Evolutionary conservation across 2,888 invertebrate genomes (phyloP).

Genomic region (Campoplex nolae): DNA sequence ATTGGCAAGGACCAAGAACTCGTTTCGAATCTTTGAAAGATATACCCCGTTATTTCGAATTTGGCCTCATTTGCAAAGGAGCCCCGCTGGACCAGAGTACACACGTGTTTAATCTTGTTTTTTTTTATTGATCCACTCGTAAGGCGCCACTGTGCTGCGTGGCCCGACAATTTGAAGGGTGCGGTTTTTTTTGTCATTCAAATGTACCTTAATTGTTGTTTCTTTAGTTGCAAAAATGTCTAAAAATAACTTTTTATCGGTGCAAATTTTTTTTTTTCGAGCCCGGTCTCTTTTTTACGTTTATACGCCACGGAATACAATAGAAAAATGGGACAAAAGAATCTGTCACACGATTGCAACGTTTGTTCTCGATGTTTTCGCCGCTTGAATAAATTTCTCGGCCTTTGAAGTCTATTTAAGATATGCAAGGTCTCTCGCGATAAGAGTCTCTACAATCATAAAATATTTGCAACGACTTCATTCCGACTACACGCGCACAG

Average conservation of each 20-base stretch:
- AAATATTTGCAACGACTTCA: neutral
- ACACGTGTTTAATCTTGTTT: slow-evolving; percentile 28
- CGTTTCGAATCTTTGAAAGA: slow-evolving; percentile 1
- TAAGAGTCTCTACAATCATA: slow-evolving; percentile 39
- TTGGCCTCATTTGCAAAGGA: neutral
- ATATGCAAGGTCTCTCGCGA: slow-evolving; percentile 52
- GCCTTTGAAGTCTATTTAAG: slow-evolving; percentile 28
- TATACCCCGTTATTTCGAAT: slow-evolving; percentile 34
- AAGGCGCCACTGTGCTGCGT: slow-evolving; percentile 40
- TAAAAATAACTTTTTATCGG: slow-evolving; percentile 11
- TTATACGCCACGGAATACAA: neutral
- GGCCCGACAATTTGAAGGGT: slow-evolving; percentile 18
- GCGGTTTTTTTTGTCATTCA: slow-evolving; percentile 15
- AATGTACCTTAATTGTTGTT: neutral
- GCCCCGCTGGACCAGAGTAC: neutral
- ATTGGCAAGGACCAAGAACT: slow-evolving; percentile 31
- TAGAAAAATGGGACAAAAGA: neutral
- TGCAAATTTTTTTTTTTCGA: neutral
- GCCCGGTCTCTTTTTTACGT: neutral
- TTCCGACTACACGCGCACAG: neutral
- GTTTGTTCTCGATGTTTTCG: neutral
- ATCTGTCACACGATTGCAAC: neutral
- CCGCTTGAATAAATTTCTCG: neutral
- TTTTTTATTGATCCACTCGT: slow-evolving; percentile 59
- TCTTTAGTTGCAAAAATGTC: neutral